These are phyloP conservation scores for Nysson spinosus DNA, from an alignment of 2,888 invertebrate species.

Conservation along the genomic window DNA sequence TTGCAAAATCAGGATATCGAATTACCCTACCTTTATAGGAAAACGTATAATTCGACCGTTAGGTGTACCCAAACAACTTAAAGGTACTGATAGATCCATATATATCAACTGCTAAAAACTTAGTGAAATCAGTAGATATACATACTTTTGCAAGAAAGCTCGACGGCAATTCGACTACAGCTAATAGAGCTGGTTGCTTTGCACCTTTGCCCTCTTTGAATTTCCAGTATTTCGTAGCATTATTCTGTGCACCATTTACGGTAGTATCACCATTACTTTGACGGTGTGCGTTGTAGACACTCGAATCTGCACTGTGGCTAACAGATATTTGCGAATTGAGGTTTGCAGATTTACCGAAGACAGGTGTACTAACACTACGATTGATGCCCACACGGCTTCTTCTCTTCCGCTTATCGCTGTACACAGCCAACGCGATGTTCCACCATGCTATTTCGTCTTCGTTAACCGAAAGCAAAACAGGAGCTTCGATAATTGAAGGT, in stretches of 20 bases:
- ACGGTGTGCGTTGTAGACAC: conserved; percentile 19
- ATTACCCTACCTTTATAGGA: conserved; percentile 8
- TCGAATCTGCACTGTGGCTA: conserved; percentile 48
- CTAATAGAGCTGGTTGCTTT: conserved; percentile 62
- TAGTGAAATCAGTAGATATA: conserved; percentile 70
- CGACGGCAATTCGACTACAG: conserved; percentile 67
- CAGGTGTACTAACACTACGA: conserved; percentile 58
- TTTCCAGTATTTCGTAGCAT: conserved; percentile 61
- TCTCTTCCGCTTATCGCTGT: conserved; percentile 46
- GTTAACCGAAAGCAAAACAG: conserved; percentile 69
- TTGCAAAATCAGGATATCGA: conserved; percentile 4
- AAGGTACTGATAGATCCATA: conserved; percentile 70
- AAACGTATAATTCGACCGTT: conserved; percentile 10
- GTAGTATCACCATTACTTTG: conserved; percentile 5
- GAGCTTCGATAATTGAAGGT: conserved; percentile 55
- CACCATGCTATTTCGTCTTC: conserved; percentile 72
- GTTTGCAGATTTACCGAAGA: conserved; percentile 40
- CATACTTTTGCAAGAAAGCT: conserved; percentile 67
- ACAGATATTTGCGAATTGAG: conserved; percentile 42
- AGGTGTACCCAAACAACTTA: conserved; percentile 52
- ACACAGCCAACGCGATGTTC: conserved; percentile 63
- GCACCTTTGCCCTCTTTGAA: conserved; percentile 62
- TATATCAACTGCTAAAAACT: conserved; percentile 72
- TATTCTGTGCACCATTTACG: conserved; percentile 4
- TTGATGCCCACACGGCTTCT: conserved; percentile 63